Evolutionary conservation across 1,140 invertebrate genomes (phyloP), one percentile per base, ranked within the genome.

Genomic region (Matsumurasca onukii): DNA sequence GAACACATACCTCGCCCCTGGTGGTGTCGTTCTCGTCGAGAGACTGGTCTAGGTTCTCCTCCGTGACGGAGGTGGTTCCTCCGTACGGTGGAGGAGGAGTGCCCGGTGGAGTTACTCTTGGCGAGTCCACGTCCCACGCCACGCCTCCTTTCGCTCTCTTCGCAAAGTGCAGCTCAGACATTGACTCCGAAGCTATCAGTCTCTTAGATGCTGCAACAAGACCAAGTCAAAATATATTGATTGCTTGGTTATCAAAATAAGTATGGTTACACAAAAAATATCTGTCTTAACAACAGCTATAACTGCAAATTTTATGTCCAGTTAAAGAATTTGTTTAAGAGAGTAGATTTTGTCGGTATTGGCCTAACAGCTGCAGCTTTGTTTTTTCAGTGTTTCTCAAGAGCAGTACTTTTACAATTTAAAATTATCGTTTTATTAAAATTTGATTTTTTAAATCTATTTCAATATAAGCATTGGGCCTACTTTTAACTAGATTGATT

Each of bases 1-100:
- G n/a, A n/a, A n/a, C n/a, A n/a, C n/a, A n/a, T 29, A 70, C 69
- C 57, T 70, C 69, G 22, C 66, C 68, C 57, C 57, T 15, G 15
- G 31, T 34, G 9, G 31, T 51, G 49, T 72, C 71, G 15, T 49
- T 48, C 49, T 70, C 71, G 61, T 72, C 71, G 1, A 59, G 9
- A 12, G 55, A 3, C 9, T 13, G 25, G 67, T 29, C 30, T 49
- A 51, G 17, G 31, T 17, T 34, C 52, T 52, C 52, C 29, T 48
- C 45, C 49, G 30, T 24, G 3, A 31, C 31, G 1, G 31, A 29
- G 27, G n/a, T 24, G 24, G 17, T 22, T 1, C 66, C 66, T 20
- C 62, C 61, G 82, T 95, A 94, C 13, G 92, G 92, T 49, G 93
- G 92, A 51, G 92, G 93, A 22, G 93, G 92, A 49, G 92, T 94